Percentiles rank a stretch among this genome's conserved stretches.
phyloP scores from a whole-genome alignment of 1,140 invertebrate species.

The Ceratina calcarata region DNA sequence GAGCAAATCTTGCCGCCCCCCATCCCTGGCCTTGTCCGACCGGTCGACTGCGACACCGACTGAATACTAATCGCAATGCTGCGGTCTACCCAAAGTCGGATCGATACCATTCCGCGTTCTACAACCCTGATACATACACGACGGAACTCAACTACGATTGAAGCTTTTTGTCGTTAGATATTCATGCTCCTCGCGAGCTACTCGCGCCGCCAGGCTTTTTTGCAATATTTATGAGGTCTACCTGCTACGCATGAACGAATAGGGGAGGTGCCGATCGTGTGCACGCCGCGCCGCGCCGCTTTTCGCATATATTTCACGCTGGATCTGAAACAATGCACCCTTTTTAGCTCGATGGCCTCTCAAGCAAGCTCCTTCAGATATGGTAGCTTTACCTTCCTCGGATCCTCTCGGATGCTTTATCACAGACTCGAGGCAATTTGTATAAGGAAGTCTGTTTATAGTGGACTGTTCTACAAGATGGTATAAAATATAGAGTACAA shows the following conservation, averaged over 20 bases:
- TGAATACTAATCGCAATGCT: constrained; percentile 72
- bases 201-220: constrained; percentile 1
- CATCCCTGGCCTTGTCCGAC: constrained; percentile 63
- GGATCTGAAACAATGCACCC: constrained; percentile 1
- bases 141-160: constrained; percentile 28
- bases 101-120: constrained; percentile 63
- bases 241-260: not conserved
- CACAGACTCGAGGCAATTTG: not conserved
- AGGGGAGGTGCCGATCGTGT: not conserved
- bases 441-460: not conserved
- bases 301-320: not conserved
- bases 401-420: not conserved
- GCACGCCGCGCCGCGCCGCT: no score
- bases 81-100: constrained; percentile 64
- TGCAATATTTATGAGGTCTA: constrained; percentile 29
- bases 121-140: constrained; percentile 34
- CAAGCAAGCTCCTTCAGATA: not conserved
- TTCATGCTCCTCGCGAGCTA: constrained; percentile 20
- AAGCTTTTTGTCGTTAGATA: constrained; percentile 39
- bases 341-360: not conserved
- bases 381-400: not conserved
- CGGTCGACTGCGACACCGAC: constrained; percentile 65
- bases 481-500: not conserved
- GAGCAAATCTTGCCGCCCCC: constrained; percentile 50
- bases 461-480: not conserved